Conservation (phyloP, 2,113 vertebrate species). For the Motacilla alba region DNA sequence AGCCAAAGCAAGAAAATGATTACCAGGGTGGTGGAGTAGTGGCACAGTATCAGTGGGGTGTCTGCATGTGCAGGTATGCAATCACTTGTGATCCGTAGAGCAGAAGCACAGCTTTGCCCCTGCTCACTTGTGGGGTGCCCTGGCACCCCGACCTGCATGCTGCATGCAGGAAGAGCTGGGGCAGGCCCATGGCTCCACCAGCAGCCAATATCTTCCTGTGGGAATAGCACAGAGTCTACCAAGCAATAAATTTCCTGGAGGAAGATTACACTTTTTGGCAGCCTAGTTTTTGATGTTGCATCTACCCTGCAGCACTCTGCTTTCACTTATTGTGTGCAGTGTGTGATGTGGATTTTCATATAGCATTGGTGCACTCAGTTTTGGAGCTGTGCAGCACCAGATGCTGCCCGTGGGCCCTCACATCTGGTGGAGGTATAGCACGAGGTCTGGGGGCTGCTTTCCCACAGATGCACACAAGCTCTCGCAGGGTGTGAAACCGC, state of each 20-base stretch:
- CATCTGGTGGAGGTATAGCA: conserved; percentile 11
- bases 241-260: neutral
- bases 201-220: neutral
- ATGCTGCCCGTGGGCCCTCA: conserved; percentile 15
- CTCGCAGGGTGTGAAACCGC: neutral
- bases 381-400: neutral
- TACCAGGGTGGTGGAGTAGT: neutral
- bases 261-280: neutral
- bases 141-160: fast-evolving
- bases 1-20: neutral
- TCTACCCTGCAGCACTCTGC: neutral
- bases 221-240: neutral
- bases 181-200: neutral
- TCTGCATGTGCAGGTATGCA: neutral
- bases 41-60: neutral
- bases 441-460: neutral
- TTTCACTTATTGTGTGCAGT: neutral
- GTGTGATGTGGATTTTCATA: conserved; percentile 14
- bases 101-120: neutral
- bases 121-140: neutral
- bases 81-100: neutral
- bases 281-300: conserved; percentile 7
- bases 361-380: neutral
- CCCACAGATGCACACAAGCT: conserved; percentile 6
- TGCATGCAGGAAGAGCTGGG: neutral